Evolutionary conservation across 2,888 invertebrate genomes (phyloP), one percentile per base, ranked within the genome.

Genomic region (Macrosoma leucophasiata): DNA sequence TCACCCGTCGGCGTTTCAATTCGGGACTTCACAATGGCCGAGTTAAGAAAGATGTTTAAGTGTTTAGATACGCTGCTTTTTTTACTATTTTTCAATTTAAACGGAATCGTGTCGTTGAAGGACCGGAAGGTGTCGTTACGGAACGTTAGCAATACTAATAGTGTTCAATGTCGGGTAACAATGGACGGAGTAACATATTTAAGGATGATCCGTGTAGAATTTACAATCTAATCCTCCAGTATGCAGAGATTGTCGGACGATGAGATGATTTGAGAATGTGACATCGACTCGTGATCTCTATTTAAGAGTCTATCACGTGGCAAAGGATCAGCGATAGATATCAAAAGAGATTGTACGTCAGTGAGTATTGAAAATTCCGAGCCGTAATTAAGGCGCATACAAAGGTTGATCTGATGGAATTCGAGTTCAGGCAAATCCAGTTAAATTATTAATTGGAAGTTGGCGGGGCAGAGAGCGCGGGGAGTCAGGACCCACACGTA

Each of bases 21-120:
- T 71, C 77, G 61, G 62, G 58, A 51, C 58, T 56, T 64, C 70
- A 84, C 84, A 84, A 84, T 77, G 66, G 73, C 42, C 62, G 63
- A 66, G 77, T 77, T 81, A 81, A 79, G 84, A 81, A 81, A 78
- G 81, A 81, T 79, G 79, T 84, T 82, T 82, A 81, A 81, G 75
- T 74, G 68, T 81, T 84, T 84, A 79, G 82, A 62, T 74, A 79
- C 82, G 82, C 73, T 73, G 68, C n/a, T 78, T 84, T 84, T 82
- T 84, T 81, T 71, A 74, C 67, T 68, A 77, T 66, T 75, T 78
- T 78, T 79, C 78, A 76, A 79, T 81, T 76, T 78, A 72, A 77
- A 79, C 72, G 59, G 65, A 73, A 72, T 75, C 77, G 74, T 75
- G 76, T 71, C 62, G 60, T 58, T 69, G 71, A 74, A 70, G 75